Percentiles rank a stretch among this genome's conserved stretches.
Conservation (phyloP, 2,888 invertebrate genomes). For the Steinernema carpocapsae region DNA sequence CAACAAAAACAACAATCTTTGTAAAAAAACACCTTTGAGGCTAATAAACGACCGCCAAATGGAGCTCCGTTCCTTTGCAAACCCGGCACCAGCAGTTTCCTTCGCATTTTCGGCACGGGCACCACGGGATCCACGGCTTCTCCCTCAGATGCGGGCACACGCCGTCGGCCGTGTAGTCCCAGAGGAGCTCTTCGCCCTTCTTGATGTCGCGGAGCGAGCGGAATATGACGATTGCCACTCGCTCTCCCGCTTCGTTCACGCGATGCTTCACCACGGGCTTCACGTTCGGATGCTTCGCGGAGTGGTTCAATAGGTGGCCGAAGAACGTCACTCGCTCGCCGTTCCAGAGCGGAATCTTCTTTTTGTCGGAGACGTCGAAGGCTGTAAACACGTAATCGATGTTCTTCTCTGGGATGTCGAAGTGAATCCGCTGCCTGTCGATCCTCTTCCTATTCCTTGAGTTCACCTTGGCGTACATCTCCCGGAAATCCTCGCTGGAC, state of each 20-base stretch:
- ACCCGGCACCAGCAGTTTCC: conserved; percentile 12
- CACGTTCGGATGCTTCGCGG: conserved; percentile 1
- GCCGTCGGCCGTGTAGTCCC: conserved; percentile 8
- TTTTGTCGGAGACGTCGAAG: conserved; percentile 8
- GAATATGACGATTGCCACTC: background rate
- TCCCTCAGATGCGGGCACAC: background rate
- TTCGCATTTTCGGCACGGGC: background rate
- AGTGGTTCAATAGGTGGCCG: conserved; percentile 3
- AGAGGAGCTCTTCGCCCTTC: conserved; percentile 18
- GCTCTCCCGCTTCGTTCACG: background rate
- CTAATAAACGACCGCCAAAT: conserved; percentile 9
- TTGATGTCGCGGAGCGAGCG: conserved; percentile 18
- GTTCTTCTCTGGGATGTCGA: background rate
- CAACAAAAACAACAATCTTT: background rate
- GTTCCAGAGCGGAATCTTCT: conserved; percentile 1
- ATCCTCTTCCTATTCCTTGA: background rate
- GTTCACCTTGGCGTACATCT: background rate
- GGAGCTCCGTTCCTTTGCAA: background rate
- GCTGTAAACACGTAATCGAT: conserved; percentile 16
- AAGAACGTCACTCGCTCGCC: background rate
- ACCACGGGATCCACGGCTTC: conserved; percentile 11
- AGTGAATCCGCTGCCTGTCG: background rate
- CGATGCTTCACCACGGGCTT: conserved; percentile 23
- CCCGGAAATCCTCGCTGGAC: background rate
- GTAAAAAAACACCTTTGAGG: too few species aligned